phyloP scores from a whole-genome alignment of 2,888 invertebrate species.

The Teleogryllus oceanicus region DNA sequence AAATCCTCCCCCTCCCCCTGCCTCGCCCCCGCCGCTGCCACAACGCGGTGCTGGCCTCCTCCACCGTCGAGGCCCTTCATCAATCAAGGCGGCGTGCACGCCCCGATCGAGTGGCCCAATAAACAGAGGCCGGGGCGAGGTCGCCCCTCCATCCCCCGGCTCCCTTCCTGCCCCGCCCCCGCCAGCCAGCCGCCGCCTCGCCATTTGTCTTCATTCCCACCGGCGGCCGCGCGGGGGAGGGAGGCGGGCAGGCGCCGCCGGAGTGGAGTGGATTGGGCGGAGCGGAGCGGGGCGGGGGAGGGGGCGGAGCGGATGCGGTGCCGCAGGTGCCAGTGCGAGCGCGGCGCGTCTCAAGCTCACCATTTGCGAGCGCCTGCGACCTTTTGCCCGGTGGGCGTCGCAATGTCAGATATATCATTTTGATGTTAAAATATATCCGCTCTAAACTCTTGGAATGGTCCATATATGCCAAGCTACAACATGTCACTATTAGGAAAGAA shows the following conservation, averaged over 20 bases:
- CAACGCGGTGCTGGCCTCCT: not conserved
- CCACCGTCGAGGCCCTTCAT: not conserved
- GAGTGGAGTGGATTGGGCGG: not conserved
- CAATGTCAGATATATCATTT: too few relatives aligned
- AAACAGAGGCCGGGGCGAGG: not conserved
- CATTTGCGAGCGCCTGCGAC: too few relatives aligned
- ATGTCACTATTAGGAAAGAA: too few relatives aligned
- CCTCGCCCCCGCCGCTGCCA: not conserved
- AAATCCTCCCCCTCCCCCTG: not conserved
- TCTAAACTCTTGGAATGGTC: too few relatives aligned
- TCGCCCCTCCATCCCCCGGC: not conserved
- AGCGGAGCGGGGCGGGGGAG: not conserved
- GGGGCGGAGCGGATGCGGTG: not conserved
- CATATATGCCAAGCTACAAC: too few relatives aligned
- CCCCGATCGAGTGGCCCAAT: constrained; percentile 1
- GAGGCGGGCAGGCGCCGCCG: not conserved
- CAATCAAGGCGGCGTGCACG: constrained; percentile 1
- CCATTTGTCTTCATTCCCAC: constrained; percentile 10
- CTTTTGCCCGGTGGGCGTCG: too few relatives aligned
- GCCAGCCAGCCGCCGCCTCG: not conserved
- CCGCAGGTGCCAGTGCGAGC: not conserved
- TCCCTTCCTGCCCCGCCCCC: not conserved
- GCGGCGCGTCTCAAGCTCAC: too few relatives aligned
- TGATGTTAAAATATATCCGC: too few relatives aligned
- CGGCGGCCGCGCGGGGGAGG: not conserved